Evolutionary conservation across 2,888 invertebrate species (phyloP).

Genomic region (Pilophorus perplexus): DNA sequence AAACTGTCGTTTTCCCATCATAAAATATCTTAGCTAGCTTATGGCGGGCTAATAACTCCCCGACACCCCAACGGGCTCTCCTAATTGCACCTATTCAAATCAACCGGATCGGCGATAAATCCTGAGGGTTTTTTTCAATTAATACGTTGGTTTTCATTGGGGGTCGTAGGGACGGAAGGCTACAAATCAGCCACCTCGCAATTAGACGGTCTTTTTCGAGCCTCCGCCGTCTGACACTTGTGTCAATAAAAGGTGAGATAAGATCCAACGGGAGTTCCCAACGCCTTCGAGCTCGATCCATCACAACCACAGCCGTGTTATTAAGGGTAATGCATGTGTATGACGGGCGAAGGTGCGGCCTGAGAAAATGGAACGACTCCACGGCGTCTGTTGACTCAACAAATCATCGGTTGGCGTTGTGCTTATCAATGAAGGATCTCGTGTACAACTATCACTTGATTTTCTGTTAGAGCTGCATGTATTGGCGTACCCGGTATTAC

Average conservation of each 20-base stretch:
- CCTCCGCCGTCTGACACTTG: conserved; percentile 10
- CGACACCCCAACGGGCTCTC: conserved; percentile 15
- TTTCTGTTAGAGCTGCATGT: too few relatives aligned
- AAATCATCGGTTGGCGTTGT: too few relatives aligned
- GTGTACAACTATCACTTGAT: too few relatives aligned
- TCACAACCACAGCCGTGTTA: conserved; percentile 23
- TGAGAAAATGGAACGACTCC: background rate
- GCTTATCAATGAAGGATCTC: too few relatives aligned
- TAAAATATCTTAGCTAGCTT: conserved; percentile 9
- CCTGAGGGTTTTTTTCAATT: conserved; percentile 19
- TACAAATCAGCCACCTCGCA: conserved; percentile 26
- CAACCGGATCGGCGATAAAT: conserved; percentile 21
- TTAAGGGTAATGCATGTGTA: conserved; percentile 14
- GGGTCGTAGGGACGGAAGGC: conserved; percentile 12
- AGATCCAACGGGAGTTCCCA: conserved; percentile 15
- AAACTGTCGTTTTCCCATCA: conserved; percentile 11
- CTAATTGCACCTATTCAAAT: conserved; percentile 14
- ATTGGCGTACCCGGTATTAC: too few relatives aligned
- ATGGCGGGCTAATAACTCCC: conserved; percentile 19
- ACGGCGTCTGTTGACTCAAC: too few relatives aligned
- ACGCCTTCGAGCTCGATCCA: conserved; percentile 21
- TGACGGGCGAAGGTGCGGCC: background rate
- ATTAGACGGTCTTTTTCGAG: conserved; percentile 26
- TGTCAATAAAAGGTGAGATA: conserved; percentile 26
- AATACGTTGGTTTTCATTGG: conserved; percentile 31